These are phyloP conservation scores for Fopius arisanus DNA, from an alignment of 1,140 invertebrate genomes.

Conservation along the genomic window DNA sequence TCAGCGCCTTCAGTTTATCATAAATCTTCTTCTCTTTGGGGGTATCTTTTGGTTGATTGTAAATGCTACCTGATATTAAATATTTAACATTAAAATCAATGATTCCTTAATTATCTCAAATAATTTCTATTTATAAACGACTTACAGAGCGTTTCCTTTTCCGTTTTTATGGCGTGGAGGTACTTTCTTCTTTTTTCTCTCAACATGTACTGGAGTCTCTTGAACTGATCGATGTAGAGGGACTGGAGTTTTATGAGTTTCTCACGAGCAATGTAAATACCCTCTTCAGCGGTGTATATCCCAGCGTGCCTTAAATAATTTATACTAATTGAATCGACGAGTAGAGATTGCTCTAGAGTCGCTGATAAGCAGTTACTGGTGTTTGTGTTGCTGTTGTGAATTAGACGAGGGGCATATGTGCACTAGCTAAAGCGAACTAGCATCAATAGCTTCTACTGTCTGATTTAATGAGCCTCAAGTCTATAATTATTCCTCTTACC, in stretches of 20 bases:
- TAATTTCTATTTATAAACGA: conserved; percentile 39
- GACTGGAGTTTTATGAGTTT: conserved; percentile 82
- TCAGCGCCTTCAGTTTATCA: conserved; percentile 81
- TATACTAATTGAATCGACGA: conserved; percentile 54
- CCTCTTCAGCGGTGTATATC: conserved; percentile 87
- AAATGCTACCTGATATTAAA: conserved; percentile 72
- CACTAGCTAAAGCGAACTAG: conserved; percentile 53
- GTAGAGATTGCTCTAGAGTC: conserved; percentile 41
- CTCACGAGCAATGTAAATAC: conserved; percentile 77
- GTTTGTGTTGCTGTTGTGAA: background rate
- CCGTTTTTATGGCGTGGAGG: conserved; percentile 75
- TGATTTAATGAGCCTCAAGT: too few relatives aligned
- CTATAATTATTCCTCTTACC: too few relatives aligned
- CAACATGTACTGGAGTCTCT: conserved; percentile 76
- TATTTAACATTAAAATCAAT: conserved; percentile 12
- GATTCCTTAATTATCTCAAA: background rate
- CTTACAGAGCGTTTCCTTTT: conserved; percentile 84
- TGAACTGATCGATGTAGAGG: conserved; percentile 85
- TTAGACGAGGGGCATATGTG: conserved; percentile 5
- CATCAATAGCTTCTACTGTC: conserved; percentile 3
- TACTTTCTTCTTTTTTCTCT: conserved; percentile 79
- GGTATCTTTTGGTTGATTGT: conserved; percentile 73
- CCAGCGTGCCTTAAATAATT: conserved; percentile 79
- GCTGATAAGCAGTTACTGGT: conserved; percentile 47
- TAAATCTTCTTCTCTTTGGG: conserved; percentile 78